These are phyloP conservation scores for Polyommatus icarus DNA, from an alignment of 2,888 invertebrate species.

Conservation along the genomic window DNA sequence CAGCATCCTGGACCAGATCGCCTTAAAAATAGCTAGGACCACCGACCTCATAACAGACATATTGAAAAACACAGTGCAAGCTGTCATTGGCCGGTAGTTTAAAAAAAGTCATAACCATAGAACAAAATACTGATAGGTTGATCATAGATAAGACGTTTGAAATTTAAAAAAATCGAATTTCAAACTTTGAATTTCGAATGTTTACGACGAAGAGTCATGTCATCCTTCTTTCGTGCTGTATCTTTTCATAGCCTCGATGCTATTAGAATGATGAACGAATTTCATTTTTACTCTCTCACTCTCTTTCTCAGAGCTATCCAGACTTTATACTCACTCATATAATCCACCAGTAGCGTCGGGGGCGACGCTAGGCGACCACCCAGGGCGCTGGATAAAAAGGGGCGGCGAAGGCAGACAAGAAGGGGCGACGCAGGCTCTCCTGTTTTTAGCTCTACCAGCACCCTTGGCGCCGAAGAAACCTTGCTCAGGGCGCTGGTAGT, in stretches of 20 bases:
- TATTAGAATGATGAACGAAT: background rate
- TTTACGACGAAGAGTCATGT: background rate
- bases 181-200: background rate
- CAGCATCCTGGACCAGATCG: slow-evolving; percentile 73
- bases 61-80: slow-evolving; percentile 69
- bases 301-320: background rate
- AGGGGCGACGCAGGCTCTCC: too few species aligned
- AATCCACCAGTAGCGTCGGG: too few species aligned
- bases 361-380: too few species aligned
- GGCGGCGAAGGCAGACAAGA: too few species aligned
- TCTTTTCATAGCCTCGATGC: background rate
- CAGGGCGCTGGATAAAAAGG: too few species aligned
- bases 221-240: background rate
- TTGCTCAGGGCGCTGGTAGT: too few species aligned
- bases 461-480: too few species aligned
- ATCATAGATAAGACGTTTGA: background rate
- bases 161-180: too few species aligned
- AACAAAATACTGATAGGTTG: slow-evolving; percentile 18
- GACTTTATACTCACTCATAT: background rate
- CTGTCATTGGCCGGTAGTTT: slow-evolving; percentile 62
- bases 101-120: slow-evolving; percentile 6
- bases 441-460: too few species aligned
- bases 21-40: slow-evolving; percentile 72
- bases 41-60: slow-evolving; percentile 73
- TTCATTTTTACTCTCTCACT: slow-evolving; percentile 4